A percentile compares a stretch with the other conserved stretches of the same genome.
These are phyloP conservation scores for Bembecia ichneumoniformis DNA, from an alignment of 2,888 invertebrate genomes.

Conservation along the genomic window DNA sequence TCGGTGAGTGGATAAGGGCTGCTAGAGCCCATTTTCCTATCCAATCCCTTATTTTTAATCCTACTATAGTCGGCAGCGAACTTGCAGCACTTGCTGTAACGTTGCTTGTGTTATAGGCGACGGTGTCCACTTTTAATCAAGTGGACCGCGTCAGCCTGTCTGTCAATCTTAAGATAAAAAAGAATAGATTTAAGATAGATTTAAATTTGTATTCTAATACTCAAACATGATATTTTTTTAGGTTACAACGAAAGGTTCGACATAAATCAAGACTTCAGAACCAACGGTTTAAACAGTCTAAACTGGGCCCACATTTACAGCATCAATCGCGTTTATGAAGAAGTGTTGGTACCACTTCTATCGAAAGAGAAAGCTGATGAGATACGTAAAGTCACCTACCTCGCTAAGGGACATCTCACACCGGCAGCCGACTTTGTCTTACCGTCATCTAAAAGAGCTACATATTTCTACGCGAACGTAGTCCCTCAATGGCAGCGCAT, in stretches of 20 bases:
- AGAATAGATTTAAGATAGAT: too few relatives aligned
- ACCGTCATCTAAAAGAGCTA: slow-evolving; percentile 31
- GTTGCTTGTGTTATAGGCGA: too few relatives aligned
- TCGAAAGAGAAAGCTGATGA: neutral
- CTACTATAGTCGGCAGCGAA: too few relatives aligned
- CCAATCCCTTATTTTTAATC: too few relatives aligned
- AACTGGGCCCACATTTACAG: neutral
- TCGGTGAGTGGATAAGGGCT: too few relatives aligned
- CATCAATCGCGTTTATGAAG: neutral
- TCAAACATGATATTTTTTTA: neutral
- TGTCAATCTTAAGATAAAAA: too few relatives aligned
- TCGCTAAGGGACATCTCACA: neutral
- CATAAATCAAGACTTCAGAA: neutral
- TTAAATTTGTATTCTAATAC: too few relatives aligned
- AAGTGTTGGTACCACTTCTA: neutral
- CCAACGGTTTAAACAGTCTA: neutral
- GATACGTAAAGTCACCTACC: neutral
- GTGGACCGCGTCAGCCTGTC: too few relatives aligned
- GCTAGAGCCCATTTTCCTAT: too few relatives aligned
- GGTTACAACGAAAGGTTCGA: neutral
- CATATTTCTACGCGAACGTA: slow-evolving; percentile 62
- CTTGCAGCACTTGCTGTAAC: too few relatives aligned
- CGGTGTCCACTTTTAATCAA: too few relatives aligned
- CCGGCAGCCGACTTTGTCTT: neutral
- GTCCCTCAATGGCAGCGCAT: neutral